Base-by-base conservation (phyloP, 2,113 vertebrate species). In the Charadrius vociferus region DNA sequence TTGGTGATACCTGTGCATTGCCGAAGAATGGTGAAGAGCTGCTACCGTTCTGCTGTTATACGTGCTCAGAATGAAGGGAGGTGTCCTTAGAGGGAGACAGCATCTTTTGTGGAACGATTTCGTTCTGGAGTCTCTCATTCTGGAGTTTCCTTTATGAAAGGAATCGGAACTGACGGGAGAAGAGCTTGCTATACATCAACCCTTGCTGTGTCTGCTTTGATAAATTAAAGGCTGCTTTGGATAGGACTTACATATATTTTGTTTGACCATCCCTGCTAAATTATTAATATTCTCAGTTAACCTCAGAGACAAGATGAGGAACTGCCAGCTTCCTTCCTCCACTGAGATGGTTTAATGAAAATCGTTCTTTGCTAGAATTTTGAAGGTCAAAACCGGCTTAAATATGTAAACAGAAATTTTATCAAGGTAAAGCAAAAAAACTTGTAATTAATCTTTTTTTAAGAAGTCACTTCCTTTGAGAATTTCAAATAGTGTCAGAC, bases 341-440 rank as follows among this genome's bases (percentile, higher is more conserved):
- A 26, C 61, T 74, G 81, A 85, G 95, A 75, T 50, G 22, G 29
- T 89, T 91, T 96, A 94, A 94, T 79, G 71, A 88, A 95, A 96
- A 93, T 61, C 80, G 30, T 68, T 90, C 74, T 66, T 88, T 94
- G 74, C 63, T 62, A 79, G 73, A 93, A 67, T 95, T 95, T 55
- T 88, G 89, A 95, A 96, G 94, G 96, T 94, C 86, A 80, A 81
- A 95, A 41, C 52, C 3, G 1, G 37, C 71, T 88, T 80, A 97
- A 93, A 67, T 88, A 74, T 74, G 62, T 90, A 95, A 96, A 86
- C 53, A 91, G 55, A 87, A 78, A 79, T 71, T 72, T 52, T 67
- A 59, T 87, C 62, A 94, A 87, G 79, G 82, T 83, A 90, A 93
- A 86, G 58, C 20, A 80, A 81, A 65, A 95, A 92, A 91, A 8